Evolutionary conservation across 2,888 invertebrate genomes (phyloP).

Genomic region (Clitarchus hookeri): DNA sequence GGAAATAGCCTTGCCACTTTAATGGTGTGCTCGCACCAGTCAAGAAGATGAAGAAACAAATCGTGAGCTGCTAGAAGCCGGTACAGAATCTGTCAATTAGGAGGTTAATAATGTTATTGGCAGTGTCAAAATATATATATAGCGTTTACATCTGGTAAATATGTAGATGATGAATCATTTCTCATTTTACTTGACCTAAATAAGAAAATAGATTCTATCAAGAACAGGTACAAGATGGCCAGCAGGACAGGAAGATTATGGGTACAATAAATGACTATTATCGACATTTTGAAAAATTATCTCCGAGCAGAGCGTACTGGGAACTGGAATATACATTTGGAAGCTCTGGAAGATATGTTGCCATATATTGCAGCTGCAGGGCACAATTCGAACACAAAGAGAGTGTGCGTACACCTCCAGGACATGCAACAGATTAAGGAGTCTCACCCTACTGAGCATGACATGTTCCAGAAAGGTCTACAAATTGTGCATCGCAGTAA

Average conservation of each 20-base stretch:
- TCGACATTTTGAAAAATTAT: not conserved
- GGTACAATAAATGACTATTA: not conserved
- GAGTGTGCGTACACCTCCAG: not conserved
- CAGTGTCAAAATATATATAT: not conserved
- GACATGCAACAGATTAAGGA: slow-evolving; percentile 17
- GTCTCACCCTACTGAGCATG: not conserved
- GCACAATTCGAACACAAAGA: not conserved
- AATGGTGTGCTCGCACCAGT: not conserved
- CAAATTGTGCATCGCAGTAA: not conserved
- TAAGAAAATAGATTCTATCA: not conserved
- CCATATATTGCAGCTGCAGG: not conserved
- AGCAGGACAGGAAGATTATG: not conserved
- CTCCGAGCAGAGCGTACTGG: slow-evolving; percentile 1
- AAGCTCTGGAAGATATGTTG: slow-evolving; percentile 2
- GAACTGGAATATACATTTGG: not conserved
- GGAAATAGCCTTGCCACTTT: not conserved
- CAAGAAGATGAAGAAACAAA: not conserved
- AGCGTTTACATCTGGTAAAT: not conserved
- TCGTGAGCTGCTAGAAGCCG: not conserved
- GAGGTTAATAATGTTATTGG: not conserved
- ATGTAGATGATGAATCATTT: not conserved
- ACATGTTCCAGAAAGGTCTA: not conserved
- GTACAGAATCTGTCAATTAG: not conserved
- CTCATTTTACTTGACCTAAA: not conserved
- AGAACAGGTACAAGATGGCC: not conserved